A percentile compares a stretch with the other conserved stretches of the same genome.
phyloP scores from a whole-genome alignment of 2,888 invertebrate genomes.

The Drosophila kuntzei region DNA sequence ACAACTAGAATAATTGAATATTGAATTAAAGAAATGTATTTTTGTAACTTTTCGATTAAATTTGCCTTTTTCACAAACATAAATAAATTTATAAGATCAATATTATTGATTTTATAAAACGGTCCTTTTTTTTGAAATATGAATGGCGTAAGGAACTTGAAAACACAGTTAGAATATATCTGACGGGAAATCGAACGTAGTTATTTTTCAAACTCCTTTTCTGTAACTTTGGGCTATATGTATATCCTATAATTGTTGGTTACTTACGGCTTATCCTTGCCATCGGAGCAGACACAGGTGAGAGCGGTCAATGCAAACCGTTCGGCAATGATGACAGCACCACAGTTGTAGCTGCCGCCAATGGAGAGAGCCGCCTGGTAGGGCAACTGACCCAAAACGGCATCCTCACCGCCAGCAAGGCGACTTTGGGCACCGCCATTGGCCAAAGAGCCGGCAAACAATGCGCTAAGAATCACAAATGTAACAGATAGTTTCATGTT shows the following conservation, averaged over 20 bases:
- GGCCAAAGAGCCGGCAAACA: slow-evolving; percentile 27
- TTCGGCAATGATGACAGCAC: slow-evolving; percentile 78
- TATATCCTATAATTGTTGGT: not conserved
- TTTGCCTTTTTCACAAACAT: too few relatives aligned
- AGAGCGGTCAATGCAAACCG: slow-evolving; percentile 82
- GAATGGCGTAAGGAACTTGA: too few relatives aligned
- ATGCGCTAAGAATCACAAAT: slow-evolving; percentile 33
- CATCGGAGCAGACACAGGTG: slow-evolving; percentile 78
- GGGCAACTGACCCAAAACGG: slow-evolving; percentile 82
- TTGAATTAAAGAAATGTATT: too few relatives aligned
- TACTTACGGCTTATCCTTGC: slow-evolving; percentile 73
- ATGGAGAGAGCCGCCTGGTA: slow-evolving; percentile 82
- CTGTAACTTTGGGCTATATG: too few relatives aligned
- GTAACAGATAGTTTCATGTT: slow-evolving; percentile 40
- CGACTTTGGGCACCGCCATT: slow-evolving; percentile 59
- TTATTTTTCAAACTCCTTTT: too few relatives aligned
- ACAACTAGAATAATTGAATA: too few relatives aligned
- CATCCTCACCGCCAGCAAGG: slow-evolving; percentile 83
- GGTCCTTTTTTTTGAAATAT: too few relatives aligned
- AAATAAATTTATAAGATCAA: too few relatives aligned
- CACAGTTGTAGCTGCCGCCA: slow-evolving; percentile 74
- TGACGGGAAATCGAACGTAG: too few relatives aligned
- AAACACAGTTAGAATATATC: too few relatives aligned
- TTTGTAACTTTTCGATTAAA: too few relatives aligned
- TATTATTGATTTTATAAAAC: too few relatives aligned